Base-by-base conservation (phyloP, 1,140 invertebrate genomes). In the Leptinotarsa texana region DNA sequence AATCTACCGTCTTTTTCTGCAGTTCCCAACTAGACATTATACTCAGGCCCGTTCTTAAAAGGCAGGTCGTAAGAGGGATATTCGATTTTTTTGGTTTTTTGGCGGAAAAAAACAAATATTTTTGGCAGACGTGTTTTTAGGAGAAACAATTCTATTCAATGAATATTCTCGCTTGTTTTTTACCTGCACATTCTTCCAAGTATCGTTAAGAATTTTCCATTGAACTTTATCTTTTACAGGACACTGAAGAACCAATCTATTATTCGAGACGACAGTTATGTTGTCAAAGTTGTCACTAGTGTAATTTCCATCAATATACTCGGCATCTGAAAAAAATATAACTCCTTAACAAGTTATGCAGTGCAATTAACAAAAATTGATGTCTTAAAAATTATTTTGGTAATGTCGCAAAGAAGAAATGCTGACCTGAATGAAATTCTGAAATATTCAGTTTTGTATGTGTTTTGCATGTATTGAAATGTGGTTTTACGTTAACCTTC, bases 251-350 rank as follows among this genome's bases (percentile, higher is more conserved):
- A 24, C 24, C 33, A 67, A 33, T 4, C 13, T 67, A 3, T 24
- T 67, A 27, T 67, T 67, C 17, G 65, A n/a, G 8, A 67, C 27
- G 6, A 42, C 21, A 15, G 65, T 67, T 67, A 67, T 67, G 27
- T 67, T 67, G n/a, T 24, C 65, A n/a, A 67, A 67, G 27, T 27
- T 67, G 27, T 67, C 65, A 67, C 24, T 33, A 3, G 33, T 11
- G 15, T 24, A 67, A 24, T 67, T 42, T 15, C 11, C 33, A 27
- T 67, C 65, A 13, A 42, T 33, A 67, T 67, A 67, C n/a, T 22
- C 17, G n/a, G 65, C 17, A 24, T 67, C 65, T 67, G 65, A 4
- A 67, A 67, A 67, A 24, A 33, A 67, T 63, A 15, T 21, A 63
- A 42, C 27, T 33, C 27, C 27, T 33, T 8, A 33, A 33, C 27